These are phyloP conservation scores for Nyctalus aviator DNA, from an alignment of 2,797 vertebrate species.

Conservation along the genomic window DNA sequence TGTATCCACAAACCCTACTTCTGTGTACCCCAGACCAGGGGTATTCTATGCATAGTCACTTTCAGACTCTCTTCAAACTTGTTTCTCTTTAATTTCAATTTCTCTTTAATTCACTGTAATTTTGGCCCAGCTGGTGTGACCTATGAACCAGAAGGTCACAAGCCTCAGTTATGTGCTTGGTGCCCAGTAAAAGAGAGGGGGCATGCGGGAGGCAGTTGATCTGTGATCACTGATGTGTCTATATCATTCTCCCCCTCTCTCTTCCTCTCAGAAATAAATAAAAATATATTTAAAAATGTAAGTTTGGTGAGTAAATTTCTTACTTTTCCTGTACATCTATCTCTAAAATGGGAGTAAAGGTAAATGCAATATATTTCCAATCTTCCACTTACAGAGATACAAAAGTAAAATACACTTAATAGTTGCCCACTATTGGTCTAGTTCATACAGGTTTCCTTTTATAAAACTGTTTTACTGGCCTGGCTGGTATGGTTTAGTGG, in stretches of 20 bases:
- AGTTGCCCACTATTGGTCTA: not conserved
- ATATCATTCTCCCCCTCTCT: not conserved
- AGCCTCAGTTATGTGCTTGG: too few species aligned
- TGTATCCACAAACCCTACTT: not conserved
- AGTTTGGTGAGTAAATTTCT: not conserved
- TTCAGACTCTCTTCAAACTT: not conserved
- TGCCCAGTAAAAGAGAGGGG: too few species aligned
- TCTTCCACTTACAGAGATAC: not conserved
- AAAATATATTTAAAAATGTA: not conserved
- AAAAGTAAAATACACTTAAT: slow-evolving; percentile 27
- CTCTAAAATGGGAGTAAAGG: not conserved
- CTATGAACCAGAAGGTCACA: too few species aligned
- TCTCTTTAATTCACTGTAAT: not conserved
- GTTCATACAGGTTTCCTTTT: not conserved
- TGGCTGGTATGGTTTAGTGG: too few species aligned
- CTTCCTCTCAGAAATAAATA: not conserved
- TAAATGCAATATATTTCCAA: not conserved
- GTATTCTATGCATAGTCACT: not conserved
- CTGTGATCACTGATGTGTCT: not conserved
- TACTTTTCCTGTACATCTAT: not conserved
- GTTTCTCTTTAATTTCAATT: not conserved
- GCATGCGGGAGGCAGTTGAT: too few species aligned
- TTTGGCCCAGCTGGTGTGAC: not conserved
- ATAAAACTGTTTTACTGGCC: slow-evolving; percentile 26
- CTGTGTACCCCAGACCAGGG: not conserved